A percentile compares a stretch with the other conserved stretches of the same genome.
Evolutionary conservation across 2,113 vertebrate genomes (phyloP).

Genomic region (Recurvirostra avosetta): DNA sequence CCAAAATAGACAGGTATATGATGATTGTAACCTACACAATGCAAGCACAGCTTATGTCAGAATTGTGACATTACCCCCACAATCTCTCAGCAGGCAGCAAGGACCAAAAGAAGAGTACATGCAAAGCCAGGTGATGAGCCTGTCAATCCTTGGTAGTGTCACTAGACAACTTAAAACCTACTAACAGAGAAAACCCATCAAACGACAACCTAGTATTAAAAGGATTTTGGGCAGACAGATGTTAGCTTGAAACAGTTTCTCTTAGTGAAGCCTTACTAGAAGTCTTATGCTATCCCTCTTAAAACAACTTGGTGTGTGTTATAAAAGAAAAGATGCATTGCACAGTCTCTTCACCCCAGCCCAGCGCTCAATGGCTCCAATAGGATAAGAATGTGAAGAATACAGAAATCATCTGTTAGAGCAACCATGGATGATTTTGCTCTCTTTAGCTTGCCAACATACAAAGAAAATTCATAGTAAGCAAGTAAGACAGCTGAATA

Average conservation of each 20-base stretch:
- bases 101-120: neutral
- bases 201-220: neutral
- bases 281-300: neutral
- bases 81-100: neutral
- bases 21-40: slow-evolving; percentile 90
- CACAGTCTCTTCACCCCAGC: neutral
- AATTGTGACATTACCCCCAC: neutral
- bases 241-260: neutral
- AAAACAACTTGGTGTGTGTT: neutral
- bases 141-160: neutral
- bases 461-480: neutral
- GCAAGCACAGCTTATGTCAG: slow-evolving; percentile 5
- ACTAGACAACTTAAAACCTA: neutral
- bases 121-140: neutral
- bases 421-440: neutral
- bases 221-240: neutral
- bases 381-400: neutral
- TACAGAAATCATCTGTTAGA: neutral
- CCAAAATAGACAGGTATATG: slow-evolving; percentile 95
- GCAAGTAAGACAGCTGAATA: neutral
- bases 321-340: neutral
- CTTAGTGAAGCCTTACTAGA: neutral
- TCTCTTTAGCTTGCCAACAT: neutral
- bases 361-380: neutral
- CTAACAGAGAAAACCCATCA: neutral